A percentile compares a stretch with the other conserved stretches of the same genome.
Conservation (phyloP, 2,113 vertebrate species). For the Mionectes macconnelli region DNA sequence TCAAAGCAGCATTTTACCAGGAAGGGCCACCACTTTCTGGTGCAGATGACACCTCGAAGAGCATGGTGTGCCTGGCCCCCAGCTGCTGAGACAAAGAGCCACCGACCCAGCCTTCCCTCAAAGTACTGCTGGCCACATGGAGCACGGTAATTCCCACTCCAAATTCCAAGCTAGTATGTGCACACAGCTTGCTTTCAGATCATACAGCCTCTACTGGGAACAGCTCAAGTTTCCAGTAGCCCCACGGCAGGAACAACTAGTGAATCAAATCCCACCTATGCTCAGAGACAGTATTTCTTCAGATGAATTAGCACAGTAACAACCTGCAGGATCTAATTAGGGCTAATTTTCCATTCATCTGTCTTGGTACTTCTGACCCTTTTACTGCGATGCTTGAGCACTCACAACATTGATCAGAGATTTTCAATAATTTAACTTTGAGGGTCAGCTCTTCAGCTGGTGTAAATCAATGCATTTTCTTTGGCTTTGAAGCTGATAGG, state of each 20-base stretch:
- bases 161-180: fast-evolving
- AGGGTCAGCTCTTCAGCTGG: constrained; percentile 10
- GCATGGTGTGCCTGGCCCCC: fast-evolving
- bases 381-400: constrained; percentile 31
- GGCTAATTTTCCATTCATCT: constrained; percentile 46
- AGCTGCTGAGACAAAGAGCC: fast-evolving
- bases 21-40: neutral
- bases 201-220: neutral
- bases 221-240: neutral
- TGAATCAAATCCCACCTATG: neutral
- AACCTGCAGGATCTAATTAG: constrained; percentile 22
- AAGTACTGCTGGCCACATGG: fast-evolving
- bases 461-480: constrained; percentile 37
- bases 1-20: neutral
- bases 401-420: constrained; percentile 23
- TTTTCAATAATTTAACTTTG: constrained; percentile 48
- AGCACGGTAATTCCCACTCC: fast-evolving
- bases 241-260: neutral
- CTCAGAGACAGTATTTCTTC: neutral
- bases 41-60: fast-evolving
- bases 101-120: neutral
- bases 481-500: constrained; percentile 1
- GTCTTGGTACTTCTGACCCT: constrained; percentile 28
- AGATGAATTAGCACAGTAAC: neutral
- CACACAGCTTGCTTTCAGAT: neutral